These are phyloP conservation scores for Camptogramma bilineatum DNA, from an alignment of 2,888 invertebrate species.

Conservation along the genomic window DNA sequence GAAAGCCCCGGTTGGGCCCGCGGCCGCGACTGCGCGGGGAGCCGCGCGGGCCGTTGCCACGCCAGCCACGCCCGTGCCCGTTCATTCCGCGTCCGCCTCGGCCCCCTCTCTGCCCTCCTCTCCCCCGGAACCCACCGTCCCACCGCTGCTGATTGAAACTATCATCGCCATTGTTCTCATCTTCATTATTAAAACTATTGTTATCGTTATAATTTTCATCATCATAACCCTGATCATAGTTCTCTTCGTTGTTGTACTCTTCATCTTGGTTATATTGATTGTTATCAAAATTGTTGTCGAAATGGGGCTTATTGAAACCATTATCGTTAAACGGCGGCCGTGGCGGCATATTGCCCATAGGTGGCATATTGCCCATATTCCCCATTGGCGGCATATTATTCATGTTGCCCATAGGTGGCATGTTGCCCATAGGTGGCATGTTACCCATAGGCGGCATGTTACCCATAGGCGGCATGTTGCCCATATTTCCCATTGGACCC, in stretches of 20 bases:
- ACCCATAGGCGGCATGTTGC: slow-evolving; percentile 30
- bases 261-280: slow-evolving; percentile 70
- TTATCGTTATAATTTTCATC: slow-evolving; percentile 56
- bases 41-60: slow-evolving; percentile 64
- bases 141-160: slow-evolving; percentile 67
- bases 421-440: slow-evolving; percentile 55
- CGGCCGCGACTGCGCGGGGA: slow-evolving; percentile 66
- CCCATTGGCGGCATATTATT: slow-evolving; percentile 50
- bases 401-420: slow-evolving; percentile 46
- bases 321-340: slow-evolving; percentile 70
- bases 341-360: slow-evolving; percentile 55
- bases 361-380: slow-evolving; percentile 46
- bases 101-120: slow-evolving; percentile 61
- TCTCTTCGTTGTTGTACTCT: slow-evolving; percentile 65
- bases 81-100: slow-evolving; percentile 71
- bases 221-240: slow-evolving; percentile 65
- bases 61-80: slow-evolving; percentile 71
- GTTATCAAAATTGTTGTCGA: slow-evolving; percentile 63
- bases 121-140: slow-evolving; percentile 68
- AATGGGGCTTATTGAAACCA: slow-evolving; percentile 73
- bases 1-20: slow-evolving; percentile 67
- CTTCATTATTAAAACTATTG: slow-evolving; percentile 58
- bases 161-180: slow-evolving; percentile 58
- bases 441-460: slow-evolving; percentile 52
- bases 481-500: slow-evolving; percentile 11